Percentiles rank a stretch among this genome's conserved stretches.
These are phyloP conservation scores for Pseudolaguvia tuberculata DNA, from an alignment of 2,113 vertebrate genomes.

Conservation along the genomic window DNA sequence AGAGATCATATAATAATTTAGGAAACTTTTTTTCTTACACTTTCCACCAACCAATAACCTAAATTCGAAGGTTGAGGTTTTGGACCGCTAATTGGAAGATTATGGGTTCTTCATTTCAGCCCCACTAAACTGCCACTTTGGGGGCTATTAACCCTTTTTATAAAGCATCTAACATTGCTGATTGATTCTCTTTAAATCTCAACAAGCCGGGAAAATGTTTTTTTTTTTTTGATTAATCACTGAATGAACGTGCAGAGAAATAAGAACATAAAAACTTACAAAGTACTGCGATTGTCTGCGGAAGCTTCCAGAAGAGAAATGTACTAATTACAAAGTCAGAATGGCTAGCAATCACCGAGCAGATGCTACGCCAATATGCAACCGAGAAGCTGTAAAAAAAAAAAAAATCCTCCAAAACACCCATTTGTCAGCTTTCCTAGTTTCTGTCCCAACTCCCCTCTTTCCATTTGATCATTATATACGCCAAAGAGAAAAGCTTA, in stretches of 20 bases:
- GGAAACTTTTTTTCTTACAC: too few species aligned
- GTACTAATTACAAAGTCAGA: background rate
- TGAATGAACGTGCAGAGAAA: background rate
- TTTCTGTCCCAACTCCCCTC: slow-evolving; percentile 10
- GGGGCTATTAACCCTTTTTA: too few species aligned
- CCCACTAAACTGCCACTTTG: too few species aligned
- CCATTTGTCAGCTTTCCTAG: background rate
- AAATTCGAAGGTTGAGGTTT: too few species aligned
- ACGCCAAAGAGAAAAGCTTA: too few species aligned
- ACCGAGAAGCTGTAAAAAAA: background rate
- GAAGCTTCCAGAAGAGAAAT: background rate
- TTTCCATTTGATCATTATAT: too few species aligned
- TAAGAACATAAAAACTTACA: background rate
- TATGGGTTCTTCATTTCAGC: too few species aligned
- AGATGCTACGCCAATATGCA: slow-evolving; percentile 7
- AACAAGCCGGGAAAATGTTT: background rate
- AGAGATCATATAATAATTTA: too few species aligned
- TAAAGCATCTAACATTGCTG: too few species aligned
- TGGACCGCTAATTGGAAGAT: too few species aligned
- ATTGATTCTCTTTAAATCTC: background rate
- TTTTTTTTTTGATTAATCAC: background rate
- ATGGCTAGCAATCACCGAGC: background rate
- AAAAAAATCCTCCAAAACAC: background rate
- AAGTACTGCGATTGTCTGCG: background rate
- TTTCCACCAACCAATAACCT: too few species aligned